Base-by-base conservation (phyloP, 2,888 invertebrate genomes). In the Suillia variegata region DNA sequence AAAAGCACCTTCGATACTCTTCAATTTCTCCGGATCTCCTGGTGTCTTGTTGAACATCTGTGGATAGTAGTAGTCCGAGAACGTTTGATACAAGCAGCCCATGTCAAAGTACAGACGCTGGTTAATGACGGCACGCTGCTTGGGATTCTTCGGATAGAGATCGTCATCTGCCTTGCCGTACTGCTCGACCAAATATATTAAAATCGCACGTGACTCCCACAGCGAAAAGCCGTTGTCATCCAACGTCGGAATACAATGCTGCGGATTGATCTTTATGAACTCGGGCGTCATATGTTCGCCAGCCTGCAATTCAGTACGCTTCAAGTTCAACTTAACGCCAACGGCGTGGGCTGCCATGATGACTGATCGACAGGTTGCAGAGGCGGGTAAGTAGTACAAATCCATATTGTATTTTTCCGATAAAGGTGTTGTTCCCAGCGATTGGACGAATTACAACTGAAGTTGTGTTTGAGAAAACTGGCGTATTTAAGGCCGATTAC, bases 201-300 rank as follows among this genome's bases (percentile, higher is more conserved):
- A 86, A 77, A 94, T 94, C 64, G 93, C 90, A 48, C 93, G 90
- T 51, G 94, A 94, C 83, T 96, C 95, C 87, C 90, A 91, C 61
- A 96, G 80, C 8, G 86, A 81, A 75, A 93, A 89, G 0, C 92
- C 94, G 72, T 91, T 88, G 82, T 95, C 95, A 63, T 90, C 88
- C 58, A 95, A 80, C 0, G 93, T 93, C 6, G 95, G 95, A 62
- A 95, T 86, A 34, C 89, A 88, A 79, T 94, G 94, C 82, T 93
- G 92, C 0, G 93, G 92, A 79, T 93, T 93, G 47, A 93, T 80
- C 85, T 89, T 89, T 45, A 90, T 0, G 71, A 85, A 91, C 72
- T 90, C 90, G 0, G 90, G 89, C 59, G 85, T 88, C 61, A 89
- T 70, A 33, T 91, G 89, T 70, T 89, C 90, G 1, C 87, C 87